Base-by-base conservation (phyloP, 2,113 vertebrate genomes). In the Sinocyclocheilus grahami region DNA sequence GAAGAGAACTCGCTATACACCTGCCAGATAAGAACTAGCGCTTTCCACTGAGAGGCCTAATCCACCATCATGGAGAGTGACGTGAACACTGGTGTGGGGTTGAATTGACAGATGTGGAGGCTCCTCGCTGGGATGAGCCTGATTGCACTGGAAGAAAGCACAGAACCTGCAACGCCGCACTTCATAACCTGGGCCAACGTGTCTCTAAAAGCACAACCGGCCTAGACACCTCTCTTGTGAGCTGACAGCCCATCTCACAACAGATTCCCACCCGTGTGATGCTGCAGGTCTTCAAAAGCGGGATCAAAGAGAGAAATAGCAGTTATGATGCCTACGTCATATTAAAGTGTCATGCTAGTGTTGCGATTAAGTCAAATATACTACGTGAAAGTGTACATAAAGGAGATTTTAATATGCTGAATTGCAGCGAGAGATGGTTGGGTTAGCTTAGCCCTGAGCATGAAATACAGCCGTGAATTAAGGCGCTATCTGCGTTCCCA, bases 51-150 rank as follows among this genome's bases (percentile, higher is more conserved):
- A 81, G 78, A 65, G 11, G 65, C 81, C 65, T 83, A 83, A 83
- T 83, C 65, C 81, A 83, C 27, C 81, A 83, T 83, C 81, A 83
- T 71, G 46, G 65, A 83, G 65, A 83, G 63, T 71, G 65, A 83
- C 27, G 51, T 71, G 81, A 83, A 83, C 46, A 33, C 65, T 71
- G 81, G 81, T 83, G 30, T 71, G 81, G 65, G 20, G 65, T 71
- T 48, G 65, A 83, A 71, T 14, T 39, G 81, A 83, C 12, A 1
- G 65, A 83, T 83, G 81, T 11, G 65, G 16, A 71, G 81, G 16
- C 63, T 55, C 48, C 27, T 83, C 48, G 3, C 18, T 22, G 27
- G 18, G 65, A 71, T 20, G 13, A 33, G 65, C 18, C 63, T 83
- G 65, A 83, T 83, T 83, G 81, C 65, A 7, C 46, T 13, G 63